Evolutionary conservation across 2,113 vertebrate genomes (phyloP).

Genomic region (Gymnobelideus leadbeateri): DNA sequence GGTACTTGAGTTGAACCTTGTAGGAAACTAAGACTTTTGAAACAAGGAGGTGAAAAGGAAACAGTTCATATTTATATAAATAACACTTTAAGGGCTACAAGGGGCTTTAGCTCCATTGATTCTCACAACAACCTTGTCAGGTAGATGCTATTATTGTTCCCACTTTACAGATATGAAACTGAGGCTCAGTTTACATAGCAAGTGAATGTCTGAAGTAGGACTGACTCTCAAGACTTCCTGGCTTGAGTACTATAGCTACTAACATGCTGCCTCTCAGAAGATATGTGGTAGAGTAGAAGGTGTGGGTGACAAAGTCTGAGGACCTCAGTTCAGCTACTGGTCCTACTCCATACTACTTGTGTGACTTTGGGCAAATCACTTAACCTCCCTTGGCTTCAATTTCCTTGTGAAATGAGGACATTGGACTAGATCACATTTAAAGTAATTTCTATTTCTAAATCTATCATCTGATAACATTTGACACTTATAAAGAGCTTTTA

Average conservation of each 20-base stretch:
- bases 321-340: neutral
- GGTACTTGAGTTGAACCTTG: neutral
- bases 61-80: neutral
- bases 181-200: constrained; percentile 8
- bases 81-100: neutral
- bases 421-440: neutral
- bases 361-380: neutral
- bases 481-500: neutral
- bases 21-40: neutral
- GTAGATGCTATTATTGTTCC: constrained; percentile 7
- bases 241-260: neutral
- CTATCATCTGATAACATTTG: neutral
- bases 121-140: neutral
- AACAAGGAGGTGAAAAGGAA: neutral
- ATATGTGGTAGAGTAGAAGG: neutral
- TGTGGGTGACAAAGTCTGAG: neutral
- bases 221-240: neutral
- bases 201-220: neutral
- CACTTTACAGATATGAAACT: constrained; percentile 39
- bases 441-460: neutral
- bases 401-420: neutral
- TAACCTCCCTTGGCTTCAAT: neutral
- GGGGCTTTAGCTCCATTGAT: neutral
- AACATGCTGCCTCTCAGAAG: neutral
- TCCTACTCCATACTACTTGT: neutral